These are phyloP conservation scores for Orthonychiurus folsomi DNA, from an alignment of 2,888 invertebrate species.

Conservation along the genomic window DNA sequence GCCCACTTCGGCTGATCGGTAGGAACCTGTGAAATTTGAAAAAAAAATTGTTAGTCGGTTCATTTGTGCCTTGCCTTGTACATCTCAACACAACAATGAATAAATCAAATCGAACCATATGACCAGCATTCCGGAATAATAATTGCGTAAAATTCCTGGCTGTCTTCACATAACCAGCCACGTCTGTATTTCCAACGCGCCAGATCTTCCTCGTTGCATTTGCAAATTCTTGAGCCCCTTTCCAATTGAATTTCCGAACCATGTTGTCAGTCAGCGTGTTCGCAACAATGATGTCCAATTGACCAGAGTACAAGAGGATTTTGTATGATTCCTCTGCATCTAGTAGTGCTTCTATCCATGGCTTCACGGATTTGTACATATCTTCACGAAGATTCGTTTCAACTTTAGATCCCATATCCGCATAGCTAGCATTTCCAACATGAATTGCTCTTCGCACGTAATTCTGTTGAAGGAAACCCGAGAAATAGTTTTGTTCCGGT, in stretches of 20 bases:
- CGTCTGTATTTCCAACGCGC: constrained; percentile 52
- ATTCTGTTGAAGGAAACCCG: constrained; percentile 55
- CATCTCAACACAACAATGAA: too few relatives aligned
- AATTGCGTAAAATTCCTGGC: constrained; percentile 64
- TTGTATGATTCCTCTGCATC: constrained; percentile 50
- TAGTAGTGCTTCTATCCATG: constrained; percentile 60
- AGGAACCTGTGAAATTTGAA: too few relatives aligned
- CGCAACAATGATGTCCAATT: constrained; percentile 82
- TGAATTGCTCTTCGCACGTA: constrained; percentile 65
- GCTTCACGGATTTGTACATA: constrained; percentile 64
- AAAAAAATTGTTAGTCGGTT: too few relatives aligned
- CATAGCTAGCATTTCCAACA: constrained; percentile 69
- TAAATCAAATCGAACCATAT: too few relatives aligned
- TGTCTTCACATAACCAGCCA: constrained; percentile 67
- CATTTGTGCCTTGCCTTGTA: too few relatives aligned
- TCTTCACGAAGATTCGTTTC: constrained; percentile 63
- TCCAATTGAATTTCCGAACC: constrained; percentile 61
- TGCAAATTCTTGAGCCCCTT: constrained; percentile 56
- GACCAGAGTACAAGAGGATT: constrained; percentile 78
- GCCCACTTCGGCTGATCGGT: constrained; percentile 71
- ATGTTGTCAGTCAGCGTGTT: constrained; percentile 76
- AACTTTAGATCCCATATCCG: constrained; percentile 51
- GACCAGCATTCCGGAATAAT: constrained; percentile 68
- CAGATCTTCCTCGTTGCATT: constrained; percentile 59
- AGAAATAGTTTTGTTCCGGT: constrained; percentile 48